phyloP scores from a whole-genome alignment of 1,140 invertebrate genomes.

The Nasonia giraulti region DNA sequence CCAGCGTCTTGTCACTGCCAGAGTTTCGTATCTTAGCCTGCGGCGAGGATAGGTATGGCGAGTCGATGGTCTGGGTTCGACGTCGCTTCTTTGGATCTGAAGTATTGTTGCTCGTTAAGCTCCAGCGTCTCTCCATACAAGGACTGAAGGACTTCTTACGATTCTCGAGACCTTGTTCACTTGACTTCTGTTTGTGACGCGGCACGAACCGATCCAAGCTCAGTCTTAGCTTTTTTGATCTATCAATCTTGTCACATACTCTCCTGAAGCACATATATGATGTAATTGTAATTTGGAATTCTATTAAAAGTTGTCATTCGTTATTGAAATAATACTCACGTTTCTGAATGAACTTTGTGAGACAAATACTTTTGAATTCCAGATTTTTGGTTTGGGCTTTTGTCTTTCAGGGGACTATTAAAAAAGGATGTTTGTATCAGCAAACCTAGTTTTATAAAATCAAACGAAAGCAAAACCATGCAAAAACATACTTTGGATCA shows the following conservation, averaged over 20 bases:
- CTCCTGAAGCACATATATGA: conserved; percentile 53
- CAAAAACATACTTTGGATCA: conserved; percentile 62
- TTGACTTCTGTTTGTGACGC: conserved; percentile 62
- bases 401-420: conserved; percentile 58
- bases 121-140: conserved; percentile 67
- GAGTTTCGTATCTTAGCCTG: conserved; percentile 53
- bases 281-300: background rate
- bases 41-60: conserved; percentile 54
- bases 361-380: conserved; percentile 57
- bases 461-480: conserved; percentile 42
- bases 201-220: conserved; percentile 68
- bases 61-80: conserved; percentile 57
- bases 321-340: conserved; percentile 52
- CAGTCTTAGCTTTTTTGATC: conserved; percentile 66
- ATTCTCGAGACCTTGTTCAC: conserved; percentile 55
- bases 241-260: conserved; percentile 64
- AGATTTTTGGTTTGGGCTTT: conserved; percentile 57
- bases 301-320: background rate
- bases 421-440: conserved; percentile 10
- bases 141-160: conserved; percentile 55
- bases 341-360: conserved; percentile 54
- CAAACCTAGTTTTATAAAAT: background rate
- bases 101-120: conserved; percentile 59
- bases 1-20: conserved; percentile 55
- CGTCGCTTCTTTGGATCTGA: conserved; percentile 58